phyloP scores from a whole-genome alignment of 2,113 vertebrate species.

The Proteles cristata region DNA sequence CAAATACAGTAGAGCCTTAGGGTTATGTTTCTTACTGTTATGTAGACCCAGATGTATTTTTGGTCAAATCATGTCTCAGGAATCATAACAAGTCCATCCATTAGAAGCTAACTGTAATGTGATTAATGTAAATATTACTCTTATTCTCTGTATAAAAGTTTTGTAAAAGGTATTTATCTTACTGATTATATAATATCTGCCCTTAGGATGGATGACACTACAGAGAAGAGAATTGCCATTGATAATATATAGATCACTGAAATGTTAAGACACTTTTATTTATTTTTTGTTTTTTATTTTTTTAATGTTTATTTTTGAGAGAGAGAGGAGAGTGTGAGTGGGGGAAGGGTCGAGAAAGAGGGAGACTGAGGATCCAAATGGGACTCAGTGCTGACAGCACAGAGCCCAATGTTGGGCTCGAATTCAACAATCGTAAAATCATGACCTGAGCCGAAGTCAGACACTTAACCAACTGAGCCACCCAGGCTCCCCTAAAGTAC shows the following conservation, averaged over 20 bases:
- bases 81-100: neutral
- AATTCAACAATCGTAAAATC: too few relatives aligned
- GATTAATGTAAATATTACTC: neutral
- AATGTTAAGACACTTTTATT: neutral
- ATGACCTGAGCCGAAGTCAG: too few relatives aligned
- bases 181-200: neutral
- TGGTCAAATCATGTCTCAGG: neutral
- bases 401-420: too few relatives aligned
- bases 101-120: neutral
- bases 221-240: neutral
- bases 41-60: neutral
- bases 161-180: neutral
- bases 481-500: too few relatives aligned
- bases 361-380: too few relatives aligned
- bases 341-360: too few relatives aligned
- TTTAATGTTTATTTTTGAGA: too few relatives aligned
- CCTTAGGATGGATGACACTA: neutral
- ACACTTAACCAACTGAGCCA: too few relatives aligned
- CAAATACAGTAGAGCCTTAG: neutral
- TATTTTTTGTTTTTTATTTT: too few relatives aligned
- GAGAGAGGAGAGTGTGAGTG: too few relatives aligned
- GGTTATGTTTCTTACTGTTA: neutral
- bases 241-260: neutral
- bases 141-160: neutral
- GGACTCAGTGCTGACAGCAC: too few relatives aligned